Conservation (phyloP, 2,888 invertebrate species). For the Sthenelais limicola region DNA sequence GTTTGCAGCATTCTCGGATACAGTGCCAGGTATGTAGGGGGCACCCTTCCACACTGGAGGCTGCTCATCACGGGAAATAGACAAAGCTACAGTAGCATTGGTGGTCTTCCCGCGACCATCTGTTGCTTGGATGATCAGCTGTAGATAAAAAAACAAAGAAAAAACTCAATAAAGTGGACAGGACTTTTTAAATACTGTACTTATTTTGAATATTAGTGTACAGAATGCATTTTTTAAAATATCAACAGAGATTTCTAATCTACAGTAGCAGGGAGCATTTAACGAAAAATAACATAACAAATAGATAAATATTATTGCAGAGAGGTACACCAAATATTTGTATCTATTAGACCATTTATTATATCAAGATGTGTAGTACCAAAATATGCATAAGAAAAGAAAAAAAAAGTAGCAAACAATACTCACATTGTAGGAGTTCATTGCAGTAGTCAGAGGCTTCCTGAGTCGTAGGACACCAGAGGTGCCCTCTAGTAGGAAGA, state of each 20-base stretch:
- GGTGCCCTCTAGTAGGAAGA: conserved; percentile 51
- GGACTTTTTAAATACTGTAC: too few relatives aligned
- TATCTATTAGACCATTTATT: too few relatives aligned
- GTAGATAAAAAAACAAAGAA: conserved; percentile 2
- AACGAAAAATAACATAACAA: too few relatives aligned
- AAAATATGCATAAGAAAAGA: too few relatives aligned
- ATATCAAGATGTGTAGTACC: too few relatives aligned
- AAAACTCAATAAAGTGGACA: too few relatives aligned
- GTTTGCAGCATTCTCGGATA: conserved; percentile 50
- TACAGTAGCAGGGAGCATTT: too few relatives aligned
- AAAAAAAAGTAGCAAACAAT: too few relatives aligned
- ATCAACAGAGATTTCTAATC: too few relatives aligned
- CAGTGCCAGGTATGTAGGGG: conserved; percentile 45
- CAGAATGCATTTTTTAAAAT: neutral
- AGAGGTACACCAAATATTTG: too few relatives aligned
- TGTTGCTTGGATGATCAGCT: conserved; percentile 49
- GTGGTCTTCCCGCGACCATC: conserved; percentile 45
- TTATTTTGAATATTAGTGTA: too few relatives aligned
- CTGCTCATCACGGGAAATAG: conserved; percentile 48
- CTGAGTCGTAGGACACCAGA: conserved; percentile 49
- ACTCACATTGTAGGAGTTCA: conserved; percentile 47
- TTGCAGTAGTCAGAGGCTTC: conserved; percentile 46
- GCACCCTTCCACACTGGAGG: conserved; percentile 49
- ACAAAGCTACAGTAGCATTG: conserved; percentile 48
- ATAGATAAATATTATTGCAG: too few relatives aligned